Evolutionary conservation across 2,113 vertebrate species (phyloP).

Genomic region (Otocyon megalotis): DNA sequence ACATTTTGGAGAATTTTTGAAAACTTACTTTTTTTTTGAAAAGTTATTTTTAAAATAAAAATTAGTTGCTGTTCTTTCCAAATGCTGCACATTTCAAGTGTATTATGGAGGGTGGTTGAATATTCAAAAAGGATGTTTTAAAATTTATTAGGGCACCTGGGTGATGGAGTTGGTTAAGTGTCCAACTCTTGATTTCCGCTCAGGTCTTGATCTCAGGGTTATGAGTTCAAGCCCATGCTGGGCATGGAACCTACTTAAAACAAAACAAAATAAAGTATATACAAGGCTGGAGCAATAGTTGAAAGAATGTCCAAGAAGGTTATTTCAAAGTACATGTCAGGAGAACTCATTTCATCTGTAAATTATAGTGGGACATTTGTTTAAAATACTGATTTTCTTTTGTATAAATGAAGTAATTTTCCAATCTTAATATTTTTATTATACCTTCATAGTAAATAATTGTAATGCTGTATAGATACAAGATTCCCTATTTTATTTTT

Average conservation of each 20-base stretch:
- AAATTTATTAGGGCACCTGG: not conserved
- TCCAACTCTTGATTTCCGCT: not conserved
- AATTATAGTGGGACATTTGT: not conserved
- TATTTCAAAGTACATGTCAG: constrained; percentile 53
- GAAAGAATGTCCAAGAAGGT: not conserved
- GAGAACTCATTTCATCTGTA: constrained; percentile 39
- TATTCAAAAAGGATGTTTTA: constrained; percentile 33
- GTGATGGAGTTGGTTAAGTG: not conserved
- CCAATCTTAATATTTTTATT: constrained; percentile 38
- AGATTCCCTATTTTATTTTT: constrained; percentile 19
- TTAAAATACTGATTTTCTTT: constrained; percentile 50
- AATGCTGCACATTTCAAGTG: constrained; percentile 27
- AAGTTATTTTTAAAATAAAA: constrained; percentile 63
- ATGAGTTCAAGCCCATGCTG: not conserved
- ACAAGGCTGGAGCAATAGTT: not conserved
- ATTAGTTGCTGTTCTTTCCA: constrained; percentile 23
- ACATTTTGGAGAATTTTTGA: constrained; percentile 4
- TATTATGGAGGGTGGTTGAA: not conserved
- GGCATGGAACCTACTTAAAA: too few species aligned
- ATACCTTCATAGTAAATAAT: constrained; percentile 39
- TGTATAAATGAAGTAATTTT: constrained; percentile 41
- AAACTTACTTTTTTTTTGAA: constrained; percentile 52
- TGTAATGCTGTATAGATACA: not conserved
- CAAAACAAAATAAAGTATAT: not conserved
- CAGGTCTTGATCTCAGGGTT: not conserved